phyloP scores from a whole-genome alignment of 2,797 vertebrate species.

The Pitangus sulphuratus region DNA sequence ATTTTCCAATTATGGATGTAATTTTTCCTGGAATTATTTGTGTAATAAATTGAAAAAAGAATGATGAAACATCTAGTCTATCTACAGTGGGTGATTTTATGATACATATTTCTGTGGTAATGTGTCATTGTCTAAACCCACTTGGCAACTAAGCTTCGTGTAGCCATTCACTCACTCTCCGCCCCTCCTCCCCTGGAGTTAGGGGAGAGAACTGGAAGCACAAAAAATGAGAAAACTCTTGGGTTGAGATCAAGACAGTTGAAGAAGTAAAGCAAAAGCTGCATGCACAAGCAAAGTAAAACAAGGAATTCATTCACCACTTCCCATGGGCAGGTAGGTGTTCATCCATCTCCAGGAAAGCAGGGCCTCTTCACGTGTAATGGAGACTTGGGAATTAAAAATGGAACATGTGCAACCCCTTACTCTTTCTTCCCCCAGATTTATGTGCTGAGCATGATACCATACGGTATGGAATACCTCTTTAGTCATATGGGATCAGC shows the following conservation, averaged over 20 bases:
- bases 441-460: not conserved
- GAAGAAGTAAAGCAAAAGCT: not conserved
- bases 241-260: rapidly evolving
- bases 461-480: not conserved
- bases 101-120: not conserved
- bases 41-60: not conserved
- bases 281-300: not conserved
- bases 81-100: not conserved
- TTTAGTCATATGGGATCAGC: not conserved
- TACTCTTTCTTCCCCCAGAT: not conserved
- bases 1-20: not conserved
- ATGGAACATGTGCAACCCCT: not conserved
- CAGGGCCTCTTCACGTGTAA: not conserved
- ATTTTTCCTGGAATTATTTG: not conserved
- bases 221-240: not conserved
- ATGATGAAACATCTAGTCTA: not conserved
- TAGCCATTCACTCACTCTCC: not conserved
- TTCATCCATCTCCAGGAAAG: not conserved
- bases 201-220: not conserved
- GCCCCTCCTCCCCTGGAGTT: rapidly evolving
- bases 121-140: not conserved
- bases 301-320: not conserved
- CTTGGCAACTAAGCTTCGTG: not conserved
- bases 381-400: not conserved
- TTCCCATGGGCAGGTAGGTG: not conserved